Evolutionary conservation across 2,888 invertebrate species (phyloP), one percentile per base, ranked within the genome.

Genomic region (Mimachlamys varia): DNA sequence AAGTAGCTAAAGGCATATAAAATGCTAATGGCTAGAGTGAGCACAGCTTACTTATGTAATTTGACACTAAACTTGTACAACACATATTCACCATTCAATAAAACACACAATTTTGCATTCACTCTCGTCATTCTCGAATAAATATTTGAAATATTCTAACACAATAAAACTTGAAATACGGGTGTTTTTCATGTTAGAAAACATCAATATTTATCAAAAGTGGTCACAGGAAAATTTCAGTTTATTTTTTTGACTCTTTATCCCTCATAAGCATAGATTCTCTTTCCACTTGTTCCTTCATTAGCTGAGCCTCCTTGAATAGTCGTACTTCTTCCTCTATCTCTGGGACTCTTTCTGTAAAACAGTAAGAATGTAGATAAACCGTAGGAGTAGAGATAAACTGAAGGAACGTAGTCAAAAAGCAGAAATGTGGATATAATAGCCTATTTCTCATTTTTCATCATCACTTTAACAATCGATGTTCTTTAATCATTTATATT

Each of bases 271-370:
- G 33, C 76, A 76, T 76, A 76, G 76, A 76, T 76, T 76, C 76
- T 76, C 76, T 76, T 33, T 76, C 76, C 27, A 76, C 76, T 33
- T 76, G 76, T 22, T 76, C 76, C 27, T 76, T 76, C 76, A 76
- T 76, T 33, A 76, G 33, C 27, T 76, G 76, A 76, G 76, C 76
- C 33, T 76, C 76, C 76, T 76, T 76, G 27, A 27, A 76, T 22
- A 76, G 76, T 76, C 76, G 27, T 0, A 76, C 76, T 76, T 76
- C 76, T 27, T 76, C 76, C 33, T 76, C 76, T 76, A 76, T 76
- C 27, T 76, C 76, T 33, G 76, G 76, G 27, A 76, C 76, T 27
- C 76, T 27, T 76, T 0, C 76, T 76, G 76, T 12, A 44, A 62
- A 62, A 62, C n/a, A 62, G n/a, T 44, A 62, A 22, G 62, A 62